phyloP scores from a whole-genome alignment of 2,113 vertebrate genomes.

The Syngnathus typhle region DNA sequence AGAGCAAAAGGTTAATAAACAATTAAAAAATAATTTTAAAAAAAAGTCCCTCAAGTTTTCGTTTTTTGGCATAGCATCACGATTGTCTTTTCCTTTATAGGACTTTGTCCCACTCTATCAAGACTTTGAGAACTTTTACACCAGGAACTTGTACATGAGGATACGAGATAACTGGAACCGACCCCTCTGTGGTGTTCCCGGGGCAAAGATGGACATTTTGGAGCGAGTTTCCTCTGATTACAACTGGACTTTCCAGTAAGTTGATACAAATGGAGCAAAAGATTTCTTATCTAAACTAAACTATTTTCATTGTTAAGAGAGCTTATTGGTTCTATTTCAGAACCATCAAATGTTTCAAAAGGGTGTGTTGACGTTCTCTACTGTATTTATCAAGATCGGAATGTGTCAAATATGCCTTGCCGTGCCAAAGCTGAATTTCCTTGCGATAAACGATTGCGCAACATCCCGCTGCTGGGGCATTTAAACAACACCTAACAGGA shows the following conservation, averaged over 20 bases:
- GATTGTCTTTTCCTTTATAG: conserved; percentile 56
- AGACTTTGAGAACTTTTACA: conserved; percentile 98
- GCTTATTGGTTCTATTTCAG: not conserved
- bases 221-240: conserved; percentile 85
- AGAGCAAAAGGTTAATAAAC: conserved; percentile 82
- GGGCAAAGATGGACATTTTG: conserved; percentile 86
- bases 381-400: conserved; percentile 4
- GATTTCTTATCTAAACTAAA: not conserved
- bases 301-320: not conserved
- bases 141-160: conserved; percentile 93
- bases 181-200: conserved; percentile 88
- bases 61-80: not conserved
- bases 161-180: conserved; percentile 96
- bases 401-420: conserved; percentile 6
- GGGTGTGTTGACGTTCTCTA: not conserved
- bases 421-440: conserved; percentile 2
- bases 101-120: conserved; percentile 96
- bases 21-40: no score
- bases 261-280: conserved; percentile 15
- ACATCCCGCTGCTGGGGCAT: not conserved
- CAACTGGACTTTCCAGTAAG: conserved; percentile 94
- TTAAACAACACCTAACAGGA: not conserved
- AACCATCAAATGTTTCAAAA: not conserved
- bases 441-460: not conserved
- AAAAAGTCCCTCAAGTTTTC: not conserved